These are phyloP conservation scores for Catamblyrhynchus diadema DNA, from an alignment of 2,797 vertebrate genomes.

Conservation along the genomic window DNA sequence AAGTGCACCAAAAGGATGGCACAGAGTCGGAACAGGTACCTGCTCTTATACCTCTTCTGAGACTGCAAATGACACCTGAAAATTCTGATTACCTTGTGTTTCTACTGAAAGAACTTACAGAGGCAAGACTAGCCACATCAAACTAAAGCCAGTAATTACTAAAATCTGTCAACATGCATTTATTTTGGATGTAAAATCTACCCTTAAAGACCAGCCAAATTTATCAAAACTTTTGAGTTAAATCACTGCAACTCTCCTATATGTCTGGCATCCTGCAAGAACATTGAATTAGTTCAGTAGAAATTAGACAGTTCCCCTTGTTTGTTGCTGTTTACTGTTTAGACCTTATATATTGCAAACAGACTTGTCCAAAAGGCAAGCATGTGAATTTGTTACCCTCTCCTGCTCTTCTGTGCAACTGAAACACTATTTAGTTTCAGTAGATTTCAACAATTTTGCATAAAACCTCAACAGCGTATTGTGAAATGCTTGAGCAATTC, in stretches of 20 bases:
- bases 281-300: neutral
- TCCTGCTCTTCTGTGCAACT: neutral
- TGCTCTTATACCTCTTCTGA: neutral
- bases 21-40: fast-evolving
- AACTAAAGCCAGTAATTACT: neutral
- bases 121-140: neutral
- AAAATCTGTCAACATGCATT: neutral
- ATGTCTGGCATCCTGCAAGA: neutral
- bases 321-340: neutral
- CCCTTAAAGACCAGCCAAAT: neutral
- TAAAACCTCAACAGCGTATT: neutral
- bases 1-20: neutral
- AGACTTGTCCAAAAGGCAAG: neutral
- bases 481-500: neutral
- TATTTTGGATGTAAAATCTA: neutral
- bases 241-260: neutral
- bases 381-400: neutral
- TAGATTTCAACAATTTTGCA: neutral
- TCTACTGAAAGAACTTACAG: neutral
- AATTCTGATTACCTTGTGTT: neutral
- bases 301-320: neutral
- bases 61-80: neutral
- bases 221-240: neutral
- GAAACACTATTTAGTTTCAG: neutral
- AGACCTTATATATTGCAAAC: neutral